Conservation (phyloP, 2,797 vertebrate species). For the Coccyzus lansbergi region DNA sequence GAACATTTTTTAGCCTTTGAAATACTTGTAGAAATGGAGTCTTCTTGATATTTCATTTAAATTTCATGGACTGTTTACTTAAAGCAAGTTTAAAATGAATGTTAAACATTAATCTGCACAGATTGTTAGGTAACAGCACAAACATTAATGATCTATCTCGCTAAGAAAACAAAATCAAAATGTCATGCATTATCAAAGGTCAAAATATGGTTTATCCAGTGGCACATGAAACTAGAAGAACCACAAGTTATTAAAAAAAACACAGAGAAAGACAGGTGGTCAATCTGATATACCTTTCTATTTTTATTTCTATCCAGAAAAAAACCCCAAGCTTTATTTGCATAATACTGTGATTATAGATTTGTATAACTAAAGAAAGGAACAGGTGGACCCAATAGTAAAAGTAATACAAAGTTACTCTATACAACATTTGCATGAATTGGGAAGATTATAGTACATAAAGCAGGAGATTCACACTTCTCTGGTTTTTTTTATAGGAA, state of each 20-base stretch:
- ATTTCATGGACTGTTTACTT: not conserved
- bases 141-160: not conserved
- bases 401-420: not conserved
- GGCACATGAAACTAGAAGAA: not conserved
- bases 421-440: not conserved
- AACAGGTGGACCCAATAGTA: not conserved
- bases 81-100: not conserved
- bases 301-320: not conserved
- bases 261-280: not conserved
- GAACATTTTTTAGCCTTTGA: not conserved
- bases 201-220: not conserved
- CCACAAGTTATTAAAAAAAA: not conserved
- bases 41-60: not conserved
- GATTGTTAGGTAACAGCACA: not conserved
- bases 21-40: not conserved
- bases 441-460: not conserved
- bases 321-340: not conserved
- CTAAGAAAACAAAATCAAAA: not conserved
- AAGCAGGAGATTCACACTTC: not conserved
- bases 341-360: not conserved
- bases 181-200: not conserved
- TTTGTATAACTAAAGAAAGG: not conserved
- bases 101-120: not conserved
- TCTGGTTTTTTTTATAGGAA: not conserved
- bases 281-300: not conserved